Conservation (phyloP, 2,888 invertebrate species). For the Ophonus ardosiacus region DNA sequence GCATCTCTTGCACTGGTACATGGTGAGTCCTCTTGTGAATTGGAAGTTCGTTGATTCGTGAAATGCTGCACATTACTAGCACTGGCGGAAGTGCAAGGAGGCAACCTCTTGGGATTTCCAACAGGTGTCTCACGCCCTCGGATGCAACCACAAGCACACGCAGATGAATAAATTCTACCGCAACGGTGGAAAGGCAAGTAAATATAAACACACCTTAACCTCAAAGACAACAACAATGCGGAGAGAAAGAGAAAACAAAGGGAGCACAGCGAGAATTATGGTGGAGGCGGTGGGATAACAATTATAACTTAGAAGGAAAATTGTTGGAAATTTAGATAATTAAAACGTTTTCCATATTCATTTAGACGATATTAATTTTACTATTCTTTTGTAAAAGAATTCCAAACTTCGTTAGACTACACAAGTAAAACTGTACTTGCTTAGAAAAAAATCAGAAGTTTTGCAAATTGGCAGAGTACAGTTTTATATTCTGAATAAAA, state of each 20-base stretch:
- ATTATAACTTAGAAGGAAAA: too few relatives aligned
- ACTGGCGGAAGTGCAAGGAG: constrained; percentile 39
- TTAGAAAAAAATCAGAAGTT: too few relatives aligned
- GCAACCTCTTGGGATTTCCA: constrained; percentile 51
- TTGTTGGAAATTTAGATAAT: too few relatives aligned
- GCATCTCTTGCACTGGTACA: too few relatives aligned
- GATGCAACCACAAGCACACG: constrained; percentile 34
- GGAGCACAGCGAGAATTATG: neutral
- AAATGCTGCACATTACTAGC: constrained; percentile 53
- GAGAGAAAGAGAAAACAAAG: neutral
- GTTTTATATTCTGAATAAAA: too few relatives aligned
- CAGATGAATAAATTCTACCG: neutral
- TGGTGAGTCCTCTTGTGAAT: constrained; percentile 25
- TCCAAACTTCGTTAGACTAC: too few relatives aligned
- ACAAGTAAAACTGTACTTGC: too few relatives aligned
- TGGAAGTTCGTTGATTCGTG: constrained; percentile 57
- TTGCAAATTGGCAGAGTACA: too few relatives aligned
- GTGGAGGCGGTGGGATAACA: too few relatives aligned
- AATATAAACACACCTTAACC: neutral
- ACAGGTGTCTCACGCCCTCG: constrained; percentile 42
- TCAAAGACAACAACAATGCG: neutral
- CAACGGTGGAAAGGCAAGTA: neutral
- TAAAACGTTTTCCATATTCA: too few relatives aligned
- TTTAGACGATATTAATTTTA: too few relatives aligned
- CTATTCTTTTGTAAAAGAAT: too few relatives aligned